These are phyloP conservation scores for Cerastoderma edule DNA, from an alignment of 2,888 invertebrate species.

Conservation along the genomic window DNA sequence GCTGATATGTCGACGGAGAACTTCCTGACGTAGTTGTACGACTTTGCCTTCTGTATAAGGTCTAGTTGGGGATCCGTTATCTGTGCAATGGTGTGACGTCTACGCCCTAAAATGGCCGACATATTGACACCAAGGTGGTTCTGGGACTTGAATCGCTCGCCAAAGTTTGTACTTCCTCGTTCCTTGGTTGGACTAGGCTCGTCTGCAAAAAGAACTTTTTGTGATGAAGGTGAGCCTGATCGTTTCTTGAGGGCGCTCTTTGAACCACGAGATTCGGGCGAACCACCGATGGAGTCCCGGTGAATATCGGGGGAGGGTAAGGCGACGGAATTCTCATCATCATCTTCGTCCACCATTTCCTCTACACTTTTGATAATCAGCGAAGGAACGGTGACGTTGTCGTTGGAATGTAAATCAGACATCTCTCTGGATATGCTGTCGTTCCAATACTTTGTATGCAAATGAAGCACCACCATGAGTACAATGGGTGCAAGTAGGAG, in stretches of 20 bases:
- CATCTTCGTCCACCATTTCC: slow-evolving; percentile 59
- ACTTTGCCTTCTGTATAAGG: slow-evolving; percentile 69
- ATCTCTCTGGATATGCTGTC: slow-evolving; percentile 48
- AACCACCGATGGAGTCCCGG: slow-evolving; percentile 45
- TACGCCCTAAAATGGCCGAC: slow-evolving; percentile 74
- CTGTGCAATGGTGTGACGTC: slow-evolving; percentile 79
- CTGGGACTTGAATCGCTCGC: slow-evolving; percentile 48
- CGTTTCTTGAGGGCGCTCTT: slow-evolving; percentile 57
- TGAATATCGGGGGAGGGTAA: slow-evolving; percentile 54
- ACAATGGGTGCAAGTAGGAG: slow-evolving; percentile 48
- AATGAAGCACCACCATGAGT: slow-evolving; percentile 48
- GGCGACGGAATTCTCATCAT: slow-evolving; percentile 49
- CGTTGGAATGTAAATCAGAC: slow-evolving; percentile 62
- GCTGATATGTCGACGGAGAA: slow-evolving; percentile 83
- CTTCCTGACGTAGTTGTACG: slow-evolving; percentile 82
- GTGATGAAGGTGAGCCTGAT: slow-evolving; percentile 57
- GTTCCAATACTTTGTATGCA: slow-evolving; percentile 43
- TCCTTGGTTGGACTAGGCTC: slow-evolving; percentile 51
- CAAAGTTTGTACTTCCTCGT: slow-evolving; percentile 36
- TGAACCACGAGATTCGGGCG: slow-evolving; percentile 48
- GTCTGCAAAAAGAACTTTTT: slow-evolving; percentile 59
- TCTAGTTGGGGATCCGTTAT: slow-evolving; percentile 72
- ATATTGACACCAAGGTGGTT: slow-evolving; percentile 75
- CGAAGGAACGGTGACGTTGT: slow-evolving; percentile 66
- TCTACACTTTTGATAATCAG: slow-evolving; percentile 66